Evolutionary conservation across 2,797 vertebrate genomes (phyloP).

Genomic region (Dipus sagitta): DNA sequence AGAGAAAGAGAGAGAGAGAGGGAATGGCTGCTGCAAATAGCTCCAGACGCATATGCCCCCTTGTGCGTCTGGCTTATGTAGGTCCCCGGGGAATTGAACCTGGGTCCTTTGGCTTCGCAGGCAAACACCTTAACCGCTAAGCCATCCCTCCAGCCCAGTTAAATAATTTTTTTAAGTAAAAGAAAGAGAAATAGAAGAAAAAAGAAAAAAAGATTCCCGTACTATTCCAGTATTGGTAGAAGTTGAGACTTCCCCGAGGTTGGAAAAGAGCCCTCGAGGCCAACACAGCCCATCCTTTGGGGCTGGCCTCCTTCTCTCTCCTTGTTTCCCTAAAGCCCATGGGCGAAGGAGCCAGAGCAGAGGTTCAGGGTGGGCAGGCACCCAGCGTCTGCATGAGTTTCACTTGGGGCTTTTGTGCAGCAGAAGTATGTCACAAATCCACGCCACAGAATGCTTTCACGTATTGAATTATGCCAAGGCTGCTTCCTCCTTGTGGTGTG

Average conservation of each 20-base stretch:
- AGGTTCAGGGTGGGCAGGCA: background rate
- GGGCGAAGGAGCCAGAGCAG: rapidly evolving
- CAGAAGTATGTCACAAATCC: background rate
- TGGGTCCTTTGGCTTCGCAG: no score
- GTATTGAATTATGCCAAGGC: slow-evolving; percentile 33
- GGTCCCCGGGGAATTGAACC: no score
- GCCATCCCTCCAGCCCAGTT: no score
- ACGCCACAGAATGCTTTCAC: background rate
- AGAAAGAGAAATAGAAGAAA: no score
- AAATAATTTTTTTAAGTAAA: no score
- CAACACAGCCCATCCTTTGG: no score
- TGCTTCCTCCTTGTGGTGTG: background rate
- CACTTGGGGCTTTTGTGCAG: background rate
- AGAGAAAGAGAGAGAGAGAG: no score
- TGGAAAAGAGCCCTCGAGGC: background rate
- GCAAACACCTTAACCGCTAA: no score
- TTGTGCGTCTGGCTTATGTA: no score
- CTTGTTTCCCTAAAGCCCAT: background rate
- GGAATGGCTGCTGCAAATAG: no score
- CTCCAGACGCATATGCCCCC: no score
- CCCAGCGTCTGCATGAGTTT: background rate
- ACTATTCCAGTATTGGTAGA: background rate
- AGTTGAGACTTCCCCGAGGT: background rate
- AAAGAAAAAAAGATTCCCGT: background rate
- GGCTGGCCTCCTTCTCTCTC: background rate